Evolutionary conservation across 2,797 vertebrate species (phyloP).

Genomic region (Molossus molossus): DNA sequence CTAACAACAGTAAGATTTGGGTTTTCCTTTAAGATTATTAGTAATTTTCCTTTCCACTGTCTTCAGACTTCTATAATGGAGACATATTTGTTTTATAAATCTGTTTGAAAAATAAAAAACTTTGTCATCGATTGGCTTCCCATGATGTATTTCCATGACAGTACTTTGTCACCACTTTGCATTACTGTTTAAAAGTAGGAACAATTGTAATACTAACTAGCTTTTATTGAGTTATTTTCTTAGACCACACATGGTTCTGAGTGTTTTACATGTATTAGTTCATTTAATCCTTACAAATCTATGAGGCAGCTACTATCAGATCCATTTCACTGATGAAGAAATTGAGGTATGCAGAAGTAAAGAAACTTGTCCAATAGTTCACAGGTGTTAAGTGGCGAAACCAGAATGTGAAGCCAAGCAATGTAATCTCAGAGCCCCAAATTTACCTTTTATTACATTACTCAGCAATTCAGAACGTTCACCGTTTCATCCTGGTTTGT

Average conservation of each 20-base stretch:
- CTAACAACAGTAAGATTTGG: background rate
- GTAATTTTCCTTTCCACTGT: background rate
- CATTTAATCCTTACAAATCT: background rate
- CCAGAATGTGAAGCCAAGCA: background rate
- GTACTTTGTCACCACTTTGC: background rate
- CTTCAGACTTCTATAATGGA: conserved; percentile 4
- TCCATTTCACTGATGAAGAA: background rate
- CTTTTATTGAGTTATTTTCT: conserved; percentile 11
- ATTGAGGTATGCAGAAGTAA: background rate
- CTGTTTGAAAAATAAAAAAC: conserved; percentile 29
- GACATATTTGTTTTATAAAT: conserved; percentile 8
- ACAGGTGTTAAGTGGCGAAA: background rate
- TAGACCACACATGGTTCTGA: background rate
- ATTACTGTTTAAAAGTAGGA: conserved; percentile 15
- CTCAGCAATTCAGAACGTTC: background rate
- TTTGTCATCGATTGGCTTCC: background rate
- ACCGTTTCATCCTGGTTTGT: background rate
- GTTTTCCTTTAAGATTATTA: background rate
- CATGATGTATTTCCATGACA: background rate
- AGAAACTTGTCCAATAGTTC: background rate
- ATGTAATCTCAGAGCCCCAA: background rate
- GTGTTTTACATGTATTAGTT: background rate
- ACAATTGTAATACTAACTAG: background rate
- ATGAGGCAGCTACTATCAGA: background rate
- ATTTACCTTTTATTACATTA: background rate